These are phyloP conservation scores for Lethrus apterus DNA, from an alignment of 1,140 invertebrate species.

Conservation along the genomic window DNA sequence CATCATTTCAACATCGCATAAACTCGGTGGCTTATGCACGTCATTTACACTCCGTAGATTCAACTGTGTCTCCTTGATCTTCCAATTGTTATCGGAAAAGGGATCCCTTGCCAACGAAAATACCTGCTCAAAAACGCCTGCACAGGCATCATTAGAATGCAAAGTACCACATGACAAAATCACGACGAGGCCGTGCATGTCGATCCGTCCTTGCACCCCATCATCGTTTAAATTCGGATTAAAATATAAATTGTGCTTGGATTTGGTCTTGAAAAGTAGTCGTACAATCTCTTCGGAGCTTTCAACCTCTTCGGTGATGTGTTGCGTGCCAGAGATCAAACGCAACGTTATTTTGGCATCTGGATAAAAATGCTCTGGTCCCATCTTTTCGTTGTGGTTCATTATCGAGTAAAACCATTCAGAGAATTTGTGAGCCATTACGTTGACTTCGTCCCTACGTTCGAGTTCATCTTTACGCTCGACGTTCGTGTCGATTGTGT, in stretches of 20 bases:
- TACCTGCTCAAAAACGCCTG: constrained; percentile 58
- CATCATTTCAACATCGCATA: constrained; percentile 28
- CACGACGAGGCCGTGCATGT: constrained; percentile 53
- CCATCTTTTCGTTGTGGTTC: constrained; percentile 37
- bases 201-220: constrained; percentile 48
- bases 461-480: not conserved
- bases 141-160: constrained; percentile 42
- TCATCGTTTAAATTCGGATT: constrained; percentile 50
- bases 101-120: constrained; percentile 56
- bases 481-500: not conserved
- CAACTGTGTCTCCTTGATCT: constrained; percentile 47
- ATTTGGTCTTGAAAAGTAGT: constrained; percentile 38
- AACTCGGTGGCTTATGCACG: constrained; percentile 24
- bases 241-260: constrained; percentile 47
- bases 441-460: constrained; percentile 30
- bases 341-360: constrained; percentile 39
- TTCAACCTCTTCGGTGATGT: constrained; percentile 17
- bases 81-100: constrained; percentile 51
- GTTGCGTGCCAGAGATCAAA: not conserved
- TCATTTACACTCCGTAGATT: constrained; percentile 36
- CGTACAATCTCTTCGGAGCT: constrained; percentile 32
- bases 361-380: constrained; percentile 48
- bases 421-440: constrained; percentile 48
- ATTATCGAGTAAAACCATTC: constrained; percentile 54
- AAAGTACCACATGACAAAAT: constrained; percentile 55